A percentile compares a stretch with the other conserved stretches of the same genome.
Conservation (phyloP, 2,797 vertebrate genomes). For the Mionectes olivaceus region DNA sequence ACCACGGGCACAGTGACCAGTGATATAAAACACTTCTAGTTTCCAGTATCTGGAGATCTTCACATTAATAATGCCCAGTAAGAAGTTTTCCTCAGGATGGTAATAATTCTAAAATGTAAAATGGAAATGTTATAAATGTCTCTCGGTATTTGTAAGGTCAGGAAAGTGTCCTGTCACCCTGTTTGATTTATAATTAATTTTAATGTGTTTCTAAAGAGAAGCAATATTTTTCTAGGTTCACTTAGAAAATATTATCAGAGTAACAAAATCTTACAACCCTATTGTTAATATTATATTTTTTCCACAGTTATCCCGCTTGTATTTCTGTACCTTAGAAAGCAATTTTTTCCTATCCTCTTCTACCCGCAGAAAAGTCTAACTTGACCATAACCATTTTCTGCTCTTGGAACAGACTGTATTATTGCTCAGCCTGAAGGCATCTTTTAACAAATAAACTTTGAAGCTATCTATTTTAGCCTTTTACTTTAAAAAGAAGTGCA, state of each 20-base stretch:
- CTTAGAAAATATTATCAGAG: background rate
- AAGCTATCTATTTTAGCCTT: background rate
- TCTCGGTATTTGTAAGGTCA: background rate
- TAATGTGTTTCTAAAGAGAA: background rate
- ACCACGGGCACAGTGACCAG: background rate
- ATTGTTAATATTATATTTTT: background rate
- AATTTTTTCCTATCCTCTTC: background rate
- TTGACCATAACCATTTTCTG: background rate
- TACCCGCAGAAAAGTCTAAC: background rate
- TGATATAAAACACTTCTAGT: background rate
- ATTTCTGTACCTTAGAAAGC: background rate
- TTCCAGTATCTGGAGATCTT: background rate
- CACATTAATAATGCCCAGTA: background rate
- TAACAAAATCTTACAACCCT: background rate
- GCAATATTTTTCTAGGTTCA: background rate
- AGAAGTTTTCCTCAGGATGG: background rate
- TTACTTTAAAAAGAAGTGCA: background rate
- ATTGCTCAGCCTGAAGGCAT: background rate
- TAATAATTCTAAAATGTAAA: background rate
- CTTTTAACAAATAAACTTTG: background rate
- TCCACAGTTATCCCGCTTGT: background rate
- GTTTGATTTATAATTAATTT: background rate
- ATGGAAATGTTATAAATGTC: background rate
- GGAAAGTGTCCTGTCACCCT: background rate
- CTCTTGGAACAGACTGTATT: background rate